Percentiles rank a stretch among this genome's conserved stretches.
These are phyloP conservation scores for Rotaria macrura DNA, from an alignment of 2,888 invertebrate genomes.

Conservation along the genomic window DNA sequence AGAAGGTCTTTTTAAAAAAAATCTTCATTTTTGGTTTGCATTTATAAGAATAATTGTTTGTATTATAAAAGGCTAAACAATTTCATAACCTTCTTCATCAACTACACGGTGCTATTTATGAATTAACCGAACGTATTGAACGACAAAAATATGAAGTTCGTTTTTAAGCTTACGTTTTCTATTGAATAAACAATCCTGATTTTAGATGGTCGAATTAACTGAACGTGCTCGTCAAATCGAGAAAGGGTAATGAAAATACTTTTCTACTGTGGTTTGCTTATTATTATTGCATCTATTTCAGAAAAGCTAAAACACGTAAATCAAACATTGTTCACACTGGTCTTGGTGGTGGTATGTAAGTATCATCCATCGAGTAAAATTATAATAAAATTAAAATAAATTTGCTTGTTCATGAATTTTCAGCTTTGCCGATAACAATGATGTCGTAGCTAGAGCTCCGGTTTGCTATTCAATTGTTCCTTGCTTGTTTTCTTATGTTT, in stretches of 20 bases:
- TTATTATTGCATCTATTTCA: neutral
- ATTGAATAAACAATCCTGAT: neutral
- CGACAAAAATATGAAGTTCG: constrained; percentile 34
- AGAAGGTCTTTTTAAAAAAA: neutral
- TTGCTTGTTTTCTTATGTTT: neutral
- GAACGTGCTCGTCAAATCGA: constrained; percentile 34
- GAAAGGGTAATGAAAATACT: constrained; percentile 22
- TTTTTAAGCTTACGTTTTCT: neutral
- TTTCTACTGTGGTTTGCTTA: too few species aligned
- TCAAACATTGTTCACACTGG: constrained; percentile 35
- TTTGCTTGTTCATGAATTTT: neutral
- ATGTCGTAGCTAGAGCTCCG: constrained; percentile 24
- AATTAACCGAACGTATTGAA: constrained; percentile 33
- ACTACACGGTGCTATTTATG: constrained; percentile 31
- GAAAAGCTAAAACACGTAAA: constrained; percentile 34
- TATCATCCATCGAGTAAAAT: neutral
- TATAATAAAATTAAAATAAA: neutral
- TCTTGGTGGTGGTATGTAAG: constrained; percentile 34
- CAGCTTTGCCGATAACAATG: constrained; percentile 27
- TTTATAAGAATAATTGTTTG: neutral
- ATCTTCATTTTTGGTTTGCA: neutral
- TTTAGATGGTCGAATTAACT: constrained; percentile 33
- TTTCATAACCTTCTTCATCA: constrained; percentile 22
- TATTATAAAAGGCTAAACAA: constrained; percentile 9
- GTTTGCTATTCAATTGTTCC: neutral